Base-by-base conservation (phyloP, 2,888 invertebrate genomes). In the Serrognathus titanus region DNA sequence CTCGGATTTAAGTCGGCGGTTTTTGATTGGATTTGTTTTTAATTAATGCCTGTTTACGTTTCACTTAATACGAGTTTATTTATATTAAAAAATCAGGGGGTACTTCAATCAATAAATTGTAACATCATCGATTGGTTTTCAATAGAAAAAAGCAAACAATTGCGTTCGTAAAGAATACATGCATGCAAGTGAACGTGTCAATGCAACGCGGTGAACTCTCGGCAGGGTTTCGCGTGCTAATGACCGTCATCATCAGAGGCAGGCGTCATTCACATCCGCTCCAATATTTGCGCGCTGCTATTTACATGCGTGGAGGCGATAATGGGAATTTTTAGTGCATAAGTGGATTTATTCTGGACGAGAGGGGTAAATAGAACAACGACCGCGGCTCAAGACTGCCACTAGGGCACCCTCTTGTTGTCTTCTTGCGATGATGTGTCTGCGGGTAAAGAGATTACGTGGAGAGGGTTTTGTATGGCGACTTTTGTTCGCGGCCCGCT, bases 291-390 rank as follows among this genome's bases (percentile, higher is more conserved):
- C 69, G 64, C 68, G 60, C 60, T 60, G 64, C 68, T 71, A 71
- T 72, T 71, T 72, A 70, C 70, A 74, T 71, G 67, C 68, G 70
- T 68, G 69, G 66, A 69, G 67, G 62, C 64, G 65, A 72, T 72
- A 72, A 72, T 71, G 64, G 72, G 70, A 71, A 72, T 72, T 74
- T 74, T 73, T 73, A 71, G 72, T 70, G 69, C 69, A 68, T 70
- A 71, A 71, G 72, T 71, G 73, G 71, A 73, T 73, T 72, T 71
- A 69, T 71, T 69, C 68, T 66, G 67, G 69, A 70, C 70, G 65
- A 63, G 65, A 65, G 65, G 69, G 66, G 69, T 67, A 69, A 67
- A 67, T 64, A 20, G 43, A 16, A 43, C 9, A 31, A 62, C 57
- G 63, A 52, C 56, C 49, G 40, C 39, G 58, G 56, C 55, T 61